phyloP scores from a whole-genome alignment of 2,888 invertebrate genomes.

The Cerceris ruficornis region DNA sequence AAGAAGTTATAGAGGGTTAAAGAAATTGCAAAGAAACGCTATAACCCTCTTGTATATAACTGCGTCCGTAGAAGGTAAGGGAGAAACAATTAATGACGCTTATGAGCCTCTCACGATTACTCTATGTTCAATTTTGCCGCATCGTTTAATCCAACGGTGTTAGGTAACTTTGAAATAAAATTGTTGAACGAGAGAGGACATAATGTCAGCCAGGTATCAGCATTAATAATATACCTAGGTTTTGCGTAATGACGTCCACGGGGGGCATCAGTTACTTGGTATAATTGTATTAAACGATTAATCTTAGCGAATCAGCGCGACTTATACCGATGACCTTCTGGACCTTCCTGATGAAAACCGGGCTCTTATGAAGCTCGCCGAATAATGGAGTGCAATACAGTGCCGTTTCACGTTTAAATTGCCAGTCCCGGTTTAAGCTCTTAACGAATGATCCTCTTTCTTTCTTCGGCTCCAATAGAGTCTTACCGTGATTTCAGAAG shows the following conservation, averaged over 20 bases:
- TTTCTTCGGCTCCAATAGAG: slow-evolving; percentile 14
- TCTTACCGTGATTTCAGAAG: background rate
- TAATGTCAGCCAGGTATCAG: background rate
- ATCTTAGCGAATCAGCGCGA: slow-evolving; percentile 52
- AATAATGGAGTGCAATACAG: slow-evolving; percentile 63
- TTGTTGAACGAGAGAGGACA: background rate
- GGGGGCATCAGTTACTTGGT: slow-evolving; percentile 17
- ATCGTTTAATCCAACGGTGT: no score
- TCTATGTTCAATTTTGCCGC: no score
- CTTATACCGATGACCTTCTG: slow-evolving; percentile 55
- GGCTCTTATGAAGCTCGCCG: slow-evolving; percentile 59
- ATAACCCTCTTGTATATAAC: no score
- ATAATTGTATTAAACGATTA: slow-evolving; percentile 47
- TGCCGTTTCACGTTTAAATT: slow-evolving; percentile 61
- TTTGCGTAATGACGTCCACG: background rate
- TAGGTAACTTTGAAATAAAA: no score
- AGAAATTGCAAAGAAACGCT: no score
- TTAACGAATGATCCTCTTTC: slow-evolving; percentile 52
- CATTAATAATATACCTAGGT: background rate
- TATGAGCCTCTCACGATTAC: no score
- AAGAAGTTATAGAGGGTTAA: no score
- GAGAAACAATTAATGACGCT: no score
- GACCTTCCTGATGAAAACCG: slow-evolving; percentile 48
- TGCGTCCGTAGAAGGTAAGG: no score
- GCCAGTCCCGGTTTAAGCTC: slow-evolving; percentile 53